Percentiles rank a stretch among this genome's conserved stretches.
Conservation (phyloP, 2,797 vertebrate species). For the Melanotaenia nigrans region DNA sequence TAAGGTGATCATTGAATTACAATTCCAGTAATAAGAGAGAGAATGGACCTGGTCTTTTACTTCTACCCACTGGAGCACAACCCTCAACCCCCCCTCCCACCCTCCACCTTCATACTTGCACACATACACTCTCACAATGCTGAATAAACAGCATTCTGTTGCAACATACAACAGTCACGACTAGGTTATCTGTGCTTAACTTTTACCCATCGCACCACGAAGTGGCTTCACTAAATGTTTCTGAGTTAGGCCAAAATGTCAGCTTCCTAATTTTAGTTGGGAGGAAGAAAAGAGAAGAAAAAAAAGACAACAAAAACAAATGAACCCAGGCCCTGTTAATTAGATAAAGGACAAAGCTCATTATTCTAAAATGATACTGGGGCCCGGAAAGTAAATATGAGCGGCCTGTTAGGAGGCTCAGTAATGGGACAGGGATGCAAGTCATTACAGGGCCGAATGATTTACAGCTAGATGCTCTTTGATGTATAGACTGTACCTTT, state of each 20-base stretch:
- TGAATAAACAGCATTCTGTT: constrained; percentile 54
- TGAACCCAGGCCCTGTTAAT: constrained; percentile 90
- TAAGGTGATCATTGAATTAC: constrained; percentile 99
- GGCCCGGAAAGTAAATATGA: constrained; percentile 89
- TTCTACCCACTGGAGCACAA: constrained; percentile 73
- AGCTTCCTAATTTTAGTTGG: constrained; percentile 86
- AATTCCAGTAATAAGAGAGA: constrained; percentile 98
- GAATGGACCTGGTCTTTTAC: constrained; percentile 80
- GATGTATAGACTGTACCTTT: constrained; percentile 87
- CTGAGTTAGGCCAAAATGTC: constrained; percentile 88
- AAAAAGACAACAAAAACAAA: constrained; percentile 29
- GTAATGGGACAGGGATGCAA: constrained; percentile 88
- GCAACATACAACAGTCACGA: constrained; percentile 38
- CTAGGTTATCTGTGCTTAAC: constrained; percentile 28
- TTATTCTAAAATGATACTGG: constrained; percentile 96
- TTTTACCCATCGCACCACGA: constrained; percentile 80
- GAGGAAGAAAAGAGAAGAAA: not conserved
- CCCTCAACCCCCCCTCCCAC: constrained; percentile 4
- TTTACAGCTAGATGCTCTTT: constrained; percentile 90
- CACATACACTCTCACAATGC: constrained; percentile 23
- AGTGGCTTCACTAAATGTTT: constrained; percentile 90
- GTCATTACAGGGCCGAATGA: constrained; percentile 87
- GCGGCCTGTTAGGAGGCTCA: constrained; percentile 85
- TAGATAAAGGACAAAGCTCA: constrained; percentile 96
- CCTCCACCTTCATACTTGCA: constrained; percentile 33